Evolutionary conservation across 2,113 vertebrate genomes (phyloP).

Genomic region (Indicator indicator): DNA sequence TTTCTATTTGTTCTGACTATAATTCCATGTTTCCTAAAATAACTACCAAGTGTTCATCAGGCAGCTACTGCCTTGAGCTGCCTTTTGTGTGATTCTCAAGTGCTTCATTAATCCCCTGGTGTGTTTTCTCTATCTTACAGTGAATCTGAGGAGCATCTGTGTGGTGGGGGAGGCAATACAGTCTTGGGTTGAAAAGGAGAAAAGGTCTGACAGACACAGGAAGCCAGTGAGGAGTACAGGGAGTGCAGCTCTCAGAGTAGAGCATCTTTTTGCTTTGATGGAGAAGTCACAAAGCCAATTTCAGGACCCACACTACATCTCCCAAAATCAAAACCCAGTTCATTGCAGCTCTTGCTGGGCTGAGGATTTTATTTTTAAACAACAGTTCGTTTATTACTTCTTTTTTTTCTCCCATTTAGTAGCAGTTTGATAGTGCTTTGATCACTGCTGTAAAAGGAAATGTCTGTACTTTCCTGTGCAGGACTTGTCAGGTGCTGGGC

Average conservation of each 20-base stretch:
- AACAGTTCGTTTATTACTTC: background rate
- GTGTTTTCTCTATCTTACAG: background rate
- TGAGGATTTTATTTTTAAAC: conserved; percentile 40
- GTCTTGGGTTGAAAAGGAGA: background rate
- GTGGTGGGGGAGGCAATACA: background rate
- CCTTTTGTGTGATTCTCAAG: conserved; percentile 61
- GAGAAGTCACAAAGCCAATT: background rate
- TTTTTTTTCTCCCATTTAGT: background rate
- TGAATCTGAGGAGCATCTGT: conserved; percentile 40
- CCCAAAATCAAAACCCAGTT: background rate
- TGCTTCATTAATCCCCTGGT: conserved; percentile 48
- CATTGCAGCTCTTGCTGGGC: background rate
- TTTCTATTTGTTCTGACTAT: conserved; percentile 59
- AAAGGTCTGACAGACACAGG: background rate
- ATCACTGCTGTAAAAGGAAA: conserved; percentile 42
- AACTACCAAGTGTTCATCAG: conserved; percentile 45
- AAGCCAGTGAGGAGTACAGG: background rate
- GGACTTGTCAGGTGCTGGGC: conserved; percentile 27
- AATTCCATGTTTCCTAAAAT: conserved; percentile 70
- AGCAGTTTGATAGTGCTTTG: conserved; percentile 15
- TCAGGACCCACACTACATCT: background rate
- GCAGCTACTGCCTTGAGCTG: conserved; percentile 52
- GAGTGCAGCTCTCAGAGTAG: background rate
- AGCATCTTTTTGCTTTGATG: background rate
- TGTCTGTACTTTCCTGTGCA: conserved; percentile 26